Conservation (phyloP, 2,797 vertebrate species). For the Uromys caudimaculatus region DNA sequence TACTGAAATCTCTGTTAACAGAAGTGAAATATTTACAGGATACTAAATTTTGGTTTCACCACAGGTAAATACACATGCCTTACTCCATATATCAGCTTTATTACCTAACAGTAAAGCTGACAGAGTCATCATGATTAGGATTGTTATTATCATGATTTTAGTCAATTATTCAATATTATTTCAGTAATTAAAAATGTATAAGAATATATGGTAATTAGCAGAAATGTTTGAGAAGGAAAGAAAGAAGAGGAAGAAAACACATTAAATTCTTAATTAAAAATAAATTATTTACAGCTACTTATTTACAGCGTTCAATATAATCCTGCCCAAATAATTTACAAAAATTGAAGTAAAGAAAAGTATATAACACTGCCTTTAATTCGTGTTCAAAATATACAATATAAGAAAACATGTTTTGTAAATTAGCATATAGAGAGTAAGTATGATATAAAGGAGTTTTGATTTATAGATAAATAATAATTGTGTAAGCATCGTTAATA, state of each 20-base stretch:
- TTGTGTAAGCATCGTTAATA: background rate
- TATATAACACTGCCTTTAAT: background rate
- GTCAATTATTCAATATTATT: background rate
- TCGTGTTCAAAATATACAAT: background rate
- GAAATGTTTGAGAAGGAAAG: background rate
- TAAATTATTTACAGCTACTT: background rate
- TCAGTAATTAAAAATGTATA: background rate
- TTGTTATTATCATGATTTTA: background rate
- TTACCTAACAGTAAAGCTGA: background rate
- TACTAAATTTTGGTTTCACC: conserved; percentile 41
- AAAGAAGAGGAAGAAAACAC: background rate
- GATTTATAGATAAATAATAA: background rate
- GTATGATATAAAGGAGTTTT: background rate
- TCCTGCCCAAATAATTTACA: background rate
- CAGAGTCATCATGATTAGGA: background rate
- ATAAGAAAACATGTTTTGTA: background rate
- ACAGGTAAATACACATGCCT: background rate
- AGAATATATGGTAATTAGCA: background rate
- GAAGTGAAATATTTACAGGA: background rate
- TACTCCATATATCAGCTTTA: background rate
- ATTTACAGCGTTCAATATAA: background rate
- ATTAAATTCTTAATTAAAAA: background rate
- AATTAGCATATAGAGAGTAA: background rate
- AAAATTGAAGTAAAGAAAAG: background rate
- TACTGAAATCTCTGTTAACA: conserved; percentile 58